A percentile compares a stretch with the other conserved stretches of the same genome.
These are phyloP conservation scores for Melanostigma gelatinosum DNA, from an alignment of 2,113 vertebrate genomes.

Conservation along the genomic window DNA sequence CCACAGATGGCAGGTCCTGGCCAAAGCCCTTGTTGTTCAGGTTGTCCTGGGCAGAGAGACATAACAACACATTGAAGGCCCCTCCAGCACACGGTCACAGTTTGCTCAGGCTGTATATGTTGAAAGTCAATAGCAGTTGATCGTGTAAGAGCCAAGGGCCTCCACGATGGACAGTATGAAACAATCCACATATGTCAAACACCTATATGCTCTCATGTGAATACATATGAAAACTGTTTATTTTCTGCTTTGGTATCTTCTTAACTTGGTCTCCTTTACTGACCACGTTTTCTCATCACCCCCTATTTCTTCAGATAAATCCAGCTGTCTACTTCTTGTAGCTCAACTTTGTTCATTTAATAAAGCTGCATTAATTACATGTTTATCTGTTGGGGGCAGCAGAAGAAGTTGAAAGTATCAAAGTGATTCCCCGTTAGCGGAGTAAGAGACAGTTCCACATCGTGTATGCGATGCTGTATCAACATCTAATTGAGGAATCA, in stretches of 20 bases:
- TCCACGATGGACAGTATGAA: not conserved
- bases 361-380: not conserved
- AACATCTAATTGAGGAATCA: not conserved
- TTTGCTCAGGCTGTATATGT: not conserved
- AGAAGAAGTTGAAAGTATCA: not conserved
- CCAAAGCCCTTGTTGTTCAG: constrained; percentile 89
- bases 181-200: not conserved
- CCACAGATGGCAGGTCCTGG: constrained; percentile 90
- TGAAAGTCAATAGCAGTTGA: too few species aligned
- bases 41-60: constrained; percentile 78
- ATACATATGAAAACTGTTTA: not conserved
- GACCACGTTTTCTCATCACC: not conserved
- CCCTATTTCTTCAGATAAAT: not conserved
- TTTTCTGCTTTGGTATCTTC: not conserved
- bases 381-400: not conserved
- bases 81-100: not conserved
- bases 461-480: not conserved
- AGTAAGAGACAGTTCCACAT: not conserved
- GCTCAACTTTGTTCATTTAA: not conserved
- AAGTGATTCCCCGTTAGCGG: not conserved
- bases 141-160: not conserved
- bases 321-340: not conserved
- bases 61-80: not conserved
- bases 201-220: not conserved
- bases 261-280: too few species aligned